Evolutionary conservation across 1,140 invertebrate genomes (phyloP), one percentile per base, ranked within the genome.

Genomic region (Belonocnema kinseyi): DNA sequence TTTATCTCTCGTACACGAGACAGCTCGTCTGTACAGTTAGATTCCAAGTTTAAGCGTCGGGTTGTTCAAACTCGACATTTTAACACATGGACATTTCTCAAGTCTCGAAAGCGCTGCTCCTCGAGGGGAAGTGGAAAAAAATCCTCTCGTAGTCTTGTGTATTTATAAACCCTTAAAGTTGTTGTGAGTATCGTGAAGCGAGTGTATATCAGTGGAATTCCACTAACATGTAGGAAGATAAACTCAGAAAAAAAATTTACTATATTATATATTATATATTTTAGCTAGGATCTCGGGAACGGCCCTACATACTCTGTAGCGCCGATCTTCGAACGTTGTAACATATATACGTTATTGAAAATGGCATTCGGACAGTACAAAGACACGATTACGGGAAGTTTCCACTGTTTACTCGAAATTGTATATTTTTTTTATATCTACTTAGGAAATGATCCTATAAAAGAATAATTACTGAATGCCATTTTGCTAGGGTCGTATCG

Each of bases 341-440:
- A 89, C 82, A 88, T 91, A 91, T 90, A 91, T 77, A 83, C 82
- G 26, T 66, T 66, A 66, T 40, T 77, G 77, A 89, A 92, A 92
- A 91, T 91, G 91, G 91, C 91, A 92, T 92, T 92, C 90, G 90
- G 91, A 90, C 85, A 92, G 90, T 92, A 91, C 90, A 92, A 92
- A 91, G 82, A 86, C 84, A 88, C 85, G 85, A 86, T 89, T 87
- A 88, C 82, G 85, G 82, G 86, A 88, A 86, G 84, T 89, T 90
- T 90, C 84, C 85, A 88, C 88, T 88, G 83, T 86, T 87, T 91
- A 91, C 86, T 90, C 87, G 86, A 90, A 90, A 92, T 91, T 92
- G 88, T 92, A 91, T 92, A 91, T 91, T 92, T 92, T 92, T 92
- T 91, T 91, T 92, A 92, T 91, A 90, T 88, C 87, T 46, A 85